These are phyloP conservation scores for Andrena bucephala DNA, from an alignment of 2,888 invertebrate genomes.

Conservation along the genomic window DNA sequence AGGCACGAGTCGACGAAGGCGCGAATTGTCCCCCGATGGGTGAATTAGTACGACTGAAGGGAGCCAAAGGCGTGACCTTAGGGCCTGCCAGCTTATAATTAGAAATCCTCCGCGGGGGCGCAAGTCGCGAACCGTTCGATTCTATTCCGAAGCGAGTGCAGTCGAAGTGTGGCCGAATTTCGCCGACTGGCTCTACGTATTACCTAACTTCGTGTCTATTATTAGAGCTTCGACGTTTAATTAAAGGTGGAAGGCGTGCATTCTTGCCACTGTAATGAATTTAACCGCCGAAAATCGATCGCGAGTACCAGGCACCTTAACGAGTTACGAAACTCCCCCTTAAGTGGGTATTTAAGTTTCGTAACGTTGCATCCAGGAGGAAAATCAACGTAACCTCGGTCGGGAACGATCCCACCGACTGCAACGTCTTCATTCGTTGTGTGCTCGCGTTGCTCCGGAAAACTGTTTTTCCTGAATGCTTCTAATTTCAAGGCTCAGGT, in stretches of 20 bases:
- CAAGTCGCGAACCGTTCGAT: constrained; percentile 33
- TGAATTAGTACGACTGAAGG: background rate
- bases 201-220: constrained; percentile 42
- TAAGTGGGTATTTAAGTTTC: constrained; percentile 36
- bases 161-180: constrained; percentile 40
- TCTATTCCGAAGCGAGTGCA: constrained; percentile 19
- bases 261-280: constrained; percentile 33
- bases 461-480: no score
- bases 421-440: no score
- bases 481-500: no score
- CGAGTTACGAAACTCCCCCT: constrained; percentile 34
- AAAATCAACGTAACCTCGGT: background rate
- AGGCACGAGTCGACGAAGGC: no score
- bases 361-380: background rate
- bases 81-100: constrained; percentile 44
- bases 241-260: constrained; percentile 15
- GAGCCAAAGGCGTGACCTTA: constrained; percentile 20
- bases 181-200: constrained; percentile 17
- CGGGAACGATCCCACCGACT: background rate
- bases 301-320: constrained; percentile 14
- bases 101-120: constrained; percentile 44
- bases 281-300: constrained; percentile 20
- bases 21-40: no score
- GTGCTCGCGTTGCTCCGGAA: no score
- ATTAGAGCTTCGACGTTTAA: constrained; percentile 42